phyloP scores from a whole-genome alignment of 2,888 invertebrate genomes.

The Dorcus hopei region DNA sequence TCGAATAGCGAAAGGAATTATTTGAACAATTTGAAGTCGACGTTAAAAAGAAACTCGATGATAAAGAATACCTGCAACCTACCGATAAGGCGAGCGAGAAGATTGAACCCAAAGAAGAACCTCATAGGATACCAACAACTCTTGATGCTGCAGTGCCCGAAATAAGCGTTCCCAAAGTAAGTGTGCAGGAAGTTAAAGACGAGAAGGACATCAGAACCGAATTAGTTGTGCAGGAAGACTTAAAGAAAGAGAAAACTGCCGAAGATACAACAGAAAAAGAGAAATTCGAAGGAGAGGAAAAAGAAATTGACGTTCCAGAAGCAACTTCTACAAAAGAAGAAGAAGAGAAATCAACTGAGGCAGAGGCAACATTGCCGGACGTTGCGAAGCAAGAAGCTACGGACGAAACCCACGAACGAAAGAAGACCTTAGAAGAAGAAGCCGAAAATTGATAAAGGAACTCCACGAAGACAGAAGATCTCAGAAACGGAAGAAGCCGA shows the following conservation, averaged over 20 bases:
- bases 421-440: constrained; percentile 7
- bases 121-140: background rate
- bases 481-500: background rate
- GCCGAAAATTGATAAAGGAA: constrained; percentile 13
- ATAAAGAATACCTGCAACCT: constrained; percentile 6
- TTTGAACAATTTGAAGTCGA: too few species aligned
- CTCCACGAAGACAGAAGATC: background rate
- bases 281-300: constrained; percentile 3
- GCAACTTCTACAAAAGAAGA: background rate
- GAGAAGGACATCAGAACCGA: constrained; percentile 1
- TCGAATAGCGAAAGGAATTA: too few species aligned
- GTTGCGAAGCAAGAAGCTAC: constrained; percentile 29
- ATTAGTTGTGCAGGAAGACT: constrained; percentile 2
- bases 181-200: background rate
- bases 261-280: background rate
- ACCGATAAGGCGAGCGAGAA: background rate
- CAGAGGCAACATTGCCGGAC: constrained; percentile 19
- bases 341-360: background rate
- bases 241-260: constrained; percentile 1
- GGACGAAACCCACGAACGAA: constrained; percentile 4
- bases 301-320: constrained; percentile 2
- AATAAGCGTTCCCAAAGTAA: constrained; percentile 2
- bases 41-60: constrained; percentile 7
- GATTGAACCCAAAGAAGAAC: background rate
- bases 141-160: constrained; percentile 6